These are phyloP conservation scores for Anomalospiza imberbis DNA, from an alignment of 2,797 vertebrate species.

Conservation along the genomic window DNA sequence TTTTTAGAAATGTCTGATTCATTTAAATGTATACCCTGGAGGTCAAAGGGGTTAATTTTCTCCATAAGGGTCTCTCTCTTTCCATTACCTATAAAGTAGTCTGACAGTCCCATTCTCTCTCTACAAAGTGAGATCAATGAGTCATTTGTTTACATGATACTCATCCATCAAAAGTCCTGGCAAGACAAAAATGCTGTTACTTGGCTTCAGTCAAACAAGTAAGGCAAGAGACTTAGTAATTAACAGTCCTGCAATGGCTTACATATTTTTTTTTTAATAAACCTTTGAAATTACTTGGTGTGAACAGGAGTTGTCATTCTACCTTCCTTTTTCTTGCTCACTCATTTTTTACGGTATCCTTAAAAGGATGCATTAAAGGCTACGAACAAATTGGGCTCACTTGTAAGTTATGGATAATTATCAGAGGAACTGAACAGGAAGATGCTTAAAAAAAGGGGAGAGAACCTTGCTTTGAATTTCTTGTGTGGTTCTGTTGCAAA, in stretches of 20 bases:
- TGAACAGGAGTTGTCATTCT: not conserved
- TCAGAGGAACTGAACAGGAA: not conserved
- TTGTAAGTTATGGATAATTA: not conserved
- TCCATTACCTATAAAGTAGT: not conserved
- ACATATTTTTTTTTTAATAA: not conserved
- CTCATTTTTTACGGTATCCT: not conserved
- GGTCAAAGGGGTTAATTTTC: not conserved
- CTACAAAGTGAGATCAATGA: not conserved
- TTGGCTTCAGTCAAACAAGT: not conserved
- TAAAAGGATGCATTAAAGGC: not conserved
- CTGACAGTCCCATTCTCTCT: not conserved
- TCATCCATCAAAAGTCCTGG: not conserved
- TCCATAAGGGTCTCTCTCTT: not conserved
- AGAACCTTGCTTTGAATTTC: not conserved
- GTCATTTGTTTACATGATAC: not conserved
- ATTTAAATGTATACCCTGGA: not conserved
- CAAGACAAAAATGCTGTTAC: not conserved
- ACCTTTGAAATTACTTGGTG: not conserved
- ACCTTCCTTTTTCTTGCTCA: not conserved
- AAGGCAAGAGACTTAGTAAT: not conserved
- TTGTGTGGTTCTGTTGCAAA: not conserved
- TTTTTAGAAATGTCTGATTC: not conserved
- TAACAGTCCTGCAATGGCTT: not conserved
- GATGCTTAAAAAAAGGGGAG: not conserved
- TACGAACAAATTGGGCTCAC: not conserved